Conservation (phyloP, 2,797 vertebrate genomes). For the Melanotaenia nigrans region DNA sequence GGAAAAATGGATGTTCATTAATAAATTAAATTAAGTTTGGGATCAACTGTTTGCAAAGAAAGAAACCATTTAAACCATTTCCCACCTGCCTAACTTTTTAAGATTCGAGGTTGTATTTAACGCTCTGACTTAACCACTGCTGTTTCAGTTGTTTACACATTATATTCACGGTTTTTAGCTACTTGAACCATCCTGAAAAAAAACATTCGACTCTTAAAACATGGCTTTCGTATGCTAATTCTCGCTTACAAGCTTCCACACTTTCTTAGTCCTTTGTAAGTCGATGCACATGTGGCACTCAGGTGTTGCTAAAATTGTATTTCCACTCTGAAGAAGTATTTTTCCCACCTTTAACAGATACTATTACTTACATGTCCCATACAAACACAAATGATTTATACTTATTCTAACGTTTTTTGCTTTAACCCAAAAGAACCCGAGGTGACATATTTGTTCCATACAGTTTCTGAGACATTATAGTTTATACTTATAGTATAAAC, state of each 20-base stretch:
- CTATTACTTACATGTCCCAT: not conserved
- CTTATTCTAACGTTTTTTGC: conserved; percentile 4
- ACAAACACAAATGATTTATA: conserved; percentile 14
- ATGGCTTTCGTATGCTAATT: not conserved
- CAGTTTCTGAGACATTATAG: too few relatives aligned
- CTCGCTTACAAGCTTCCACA: not conserved
- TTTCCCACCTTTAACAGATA: not conserved
- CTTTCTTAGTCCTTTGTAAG: too few relatives aligned
- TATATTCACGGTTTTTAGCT: not conserved
- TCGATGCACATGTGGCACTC: not conserved
- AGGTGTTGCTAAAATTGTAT: not conserved
- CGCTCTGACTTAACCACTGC: not conserved
- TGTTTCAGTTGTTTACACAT: not conserved
- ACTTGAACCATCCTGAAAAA: not conserved
- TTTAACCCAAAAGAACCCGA: too few relatives aligned
- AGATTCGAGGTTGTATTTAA: not conserved
- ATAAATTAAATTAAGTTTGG: too few relatives aligned
- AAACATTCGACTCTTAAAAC: not conserved
- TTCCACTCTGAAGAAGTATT: not conserved
- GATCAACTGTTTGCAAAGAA: too few relatives aligned
- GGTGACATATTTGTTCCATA: too few relatives aligned
- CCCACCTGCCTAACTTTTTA: not conserved
- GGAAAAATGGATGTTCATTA: too few relatives aligned
- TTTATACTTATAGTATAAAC: too few relatives aligned
- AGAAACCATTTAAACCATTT: too few relatives aligned